Conservation (phyloP, 2,113 vertebrate species). For the Calyptomena viridis region DNA sequence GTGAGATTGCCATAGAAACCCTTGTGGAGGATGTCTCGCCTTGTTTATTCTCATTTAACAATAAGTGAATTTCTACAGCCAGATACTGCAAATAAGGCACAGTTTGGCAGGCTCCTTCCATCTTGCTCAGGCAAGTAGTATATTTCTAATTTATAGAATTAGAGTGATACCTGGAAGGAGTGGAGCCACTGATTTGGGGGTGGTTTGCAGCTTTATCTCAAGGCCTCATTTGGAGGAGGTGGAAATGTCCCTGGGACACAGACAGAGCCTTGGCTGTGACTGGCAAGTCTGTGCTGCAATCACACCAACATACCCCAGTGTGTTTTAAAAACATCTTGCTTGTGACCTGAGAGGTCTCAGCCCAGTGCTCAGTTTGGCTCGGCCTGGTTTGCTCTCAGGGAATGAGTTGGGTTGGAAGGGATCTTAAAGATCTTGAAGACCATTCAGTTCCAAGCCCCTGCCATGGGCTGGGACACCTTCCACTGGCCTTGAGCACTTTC, state of each 20-base stretch:
- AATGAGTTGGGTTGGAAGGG: neutral
- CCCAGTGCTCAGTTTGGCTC: neutral
- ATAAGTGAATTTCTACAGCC: neutral
- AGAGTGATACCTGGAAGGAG: neutral
- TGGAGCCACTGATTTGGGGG: neutral
- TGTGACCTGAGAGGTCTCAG: fast-evolving
- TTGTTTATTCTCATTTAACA: slow-evolving; percentile 44
- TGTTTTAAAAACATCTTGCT: neutral
- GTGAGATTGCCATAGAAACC: slow-evolving; percentile 62
- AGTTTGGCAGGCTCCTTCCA: slow-evolving; percentile 6
- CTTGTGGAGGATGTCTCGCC: neutral
- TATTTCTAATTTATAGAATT: neutral
- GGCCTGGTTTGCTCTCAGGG: fast-evolving
- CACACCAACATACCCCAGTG: fast-evolving
- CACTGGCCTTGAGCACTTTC: neutral
- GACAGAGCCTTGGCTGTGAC: fast-evolving
- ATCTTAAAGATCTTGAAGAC: neutral
- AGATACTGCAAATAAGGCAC: neutral
- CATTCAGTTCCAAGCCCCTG: neutral
- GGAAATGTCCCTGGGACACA: neutral
- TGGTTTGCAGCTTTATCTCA: neutral
- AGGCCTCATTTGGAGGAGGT: neutral
- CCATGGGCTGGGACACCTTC: neutral
- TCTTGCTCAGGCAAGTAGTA: neutral
- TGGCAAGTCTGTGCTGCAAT: neutral